Evolutionary conservation across 2,113 vertebrate species (phyloP).

Genomic region (Peromyscus californicus): DNA sequence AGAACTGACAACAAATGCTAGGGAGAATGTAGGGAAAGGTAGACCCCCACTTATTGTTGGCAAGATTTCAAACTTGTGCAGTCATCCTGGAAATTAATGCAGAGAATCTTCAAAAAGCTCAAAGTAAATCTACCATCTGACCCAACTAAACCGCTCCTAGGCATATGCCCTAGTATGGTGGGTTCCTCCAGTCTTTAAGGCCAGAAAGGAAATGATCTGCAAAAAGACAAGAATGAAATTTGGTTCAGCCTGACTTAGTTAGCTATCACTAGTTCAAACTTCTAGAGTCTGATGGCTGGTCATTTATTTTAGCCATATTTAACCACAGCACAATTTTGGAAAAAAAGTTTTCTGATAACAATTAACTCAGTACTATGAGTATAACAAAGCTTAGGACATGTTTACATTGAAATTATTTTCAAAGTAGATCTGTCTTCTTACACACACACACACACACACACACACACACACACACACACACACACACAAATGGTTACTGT

Average conservation of each 20-base stretch:
- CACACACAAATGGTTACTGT: neutral
- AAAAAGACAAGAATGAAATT: neutral
- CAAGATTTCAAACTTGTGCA: neutral
- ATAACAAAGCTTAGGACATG: neutral
- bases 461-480: too few relatives aligned
- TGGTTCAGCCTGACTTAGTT: neutral
- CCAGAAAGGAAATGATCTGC: neutral
- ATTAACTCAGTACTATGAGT: neutral
- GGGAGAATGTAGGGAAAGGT: neutral
- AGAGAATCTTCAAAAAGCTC: neutral
- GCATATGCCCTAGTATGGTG: neutral
- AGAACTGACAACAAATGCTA: neutral
- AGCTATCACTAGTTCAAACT: neutral
- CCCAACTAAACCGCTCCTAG: neutral
- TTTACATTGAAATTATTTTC: neutral
- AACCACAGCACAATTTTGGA: neutral
- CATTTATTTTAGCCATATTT: neutral
- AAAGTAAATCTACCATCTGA: neutral
- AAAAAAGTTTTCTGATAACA: neutral
- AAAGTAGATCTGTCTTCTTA: neutral
- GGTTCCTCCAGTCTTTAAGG: neutral
- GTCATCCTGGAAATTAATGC: neutral
- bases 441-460: neutral
- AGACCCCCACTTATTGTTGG: neutral
- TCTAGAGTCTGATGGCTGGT: neutral